Conservation (phyloP, 2,113 vertebrate species). For the Nipponia nippon region DNA sequence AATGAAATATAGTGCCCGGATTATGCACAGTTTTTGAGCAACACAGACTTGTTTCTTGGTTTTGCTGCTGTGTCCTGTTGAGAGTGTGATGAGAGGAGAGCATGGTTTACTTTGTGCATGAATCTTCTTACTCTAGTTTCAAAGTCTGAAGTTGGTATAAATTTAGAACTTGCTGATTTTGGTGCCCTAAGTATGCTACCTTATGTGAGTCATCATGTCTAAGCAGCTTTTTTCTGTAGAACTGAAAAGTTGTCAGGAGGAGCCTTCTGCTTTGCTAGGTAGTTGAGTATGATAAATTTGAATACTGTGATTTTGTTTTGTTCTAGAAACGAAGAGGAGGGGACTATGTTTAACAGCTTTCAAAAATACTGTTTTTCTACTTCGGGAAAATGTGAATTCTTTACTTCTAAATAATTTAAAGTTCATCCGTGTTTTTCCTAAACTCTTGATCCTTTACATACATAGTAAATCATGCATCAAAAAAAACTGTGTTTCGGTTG, state of each 20-base stretch:
- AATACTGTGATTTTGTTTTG: neutral
- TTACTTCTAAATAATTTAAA: neutral
- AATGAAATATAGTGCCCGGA: fast-evolving
- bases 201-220: neutral
- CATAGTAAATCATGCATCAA: neutral
- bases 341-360: neutral
- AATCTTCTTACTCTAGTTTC: neutral
- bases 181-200: neutral
- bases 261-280: neutral
- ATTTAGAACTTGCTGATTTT: neutral
- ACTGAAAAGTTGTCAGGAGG: neutral
- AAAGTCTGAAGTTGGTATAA: neutral
- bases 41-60: neutral
- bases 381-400: neutral
- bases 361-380: neutral
- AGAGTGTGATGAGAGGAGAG: neutral
- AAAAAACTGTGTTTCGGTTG: neutral
- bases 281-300: neutral
- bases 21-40: neutral
- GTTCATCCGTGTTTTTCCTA: neutral
- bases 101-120: neutral
- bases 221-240: neutral
- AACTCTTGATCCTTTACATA: neutral
- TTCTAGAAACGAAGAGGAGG: neutral
- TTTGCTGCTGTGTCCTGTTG: neutral